phyloP scores from a whole-genome alignment of 1,140 invertebrate species.

The Drepana arcuata region DNA sequence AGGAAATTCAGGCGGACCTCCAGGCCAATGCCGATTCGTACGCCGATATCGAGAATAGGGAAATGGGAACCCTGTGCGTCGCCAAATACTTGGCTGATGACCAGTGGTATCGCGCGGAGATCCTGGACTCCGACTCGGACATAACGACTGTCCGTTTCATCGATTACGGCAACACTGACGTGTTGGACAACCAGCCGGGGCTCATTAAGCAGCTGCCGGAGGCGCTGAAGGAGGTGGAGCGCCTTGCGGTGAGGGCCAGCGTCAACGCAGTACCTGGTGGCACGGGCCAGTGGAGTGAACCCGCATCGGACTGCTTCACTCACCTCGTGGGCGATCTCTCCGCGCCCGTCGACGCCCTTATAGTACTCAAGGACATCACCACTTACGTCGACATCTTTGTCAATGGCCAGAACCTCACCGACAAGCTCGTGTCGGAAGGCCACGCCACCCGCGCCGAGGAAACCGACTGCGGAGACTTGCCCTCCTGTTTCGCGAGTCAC shows the following conservation, averaged over 20 bases:
- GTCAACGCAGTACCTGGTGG: slow-evolving; percentile 76
- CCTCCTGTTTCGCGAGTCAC: slow-evolving; percentile 77
- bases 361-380: slow-evolving; percentile 74
- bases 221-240: slow-evolving; percentile 64
- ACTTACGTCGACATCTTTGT: slow-evolving; percentile 79
- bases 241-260: slow-evolving; percentile 76
- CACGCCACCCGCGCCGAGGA: slow-evolving; percentile 67
- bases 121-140: slow-evolving; percentile 80
- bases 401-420: slow-evolving; percentile 74
- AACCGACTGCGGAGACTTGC: slow-evolving; percentile 61
- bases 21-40: slow-evolving; percentile 70
- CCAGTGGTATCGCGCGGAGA: slow-evolving; percentile 85
- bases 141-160: slow-evolving; percentile 84
- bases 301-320: slow-evolving; percentile 74
- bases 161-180: slow-evolving; percentile 87
- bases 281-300: slow-evolving; percentile 77
- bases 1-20: slow-evolving; percentile 74
- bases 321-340: slow-evolving; percentile 55
- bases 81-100: slow-evolving; percentile 82
- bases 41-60: slow-evolving; percentile 67
- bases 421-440: slow-evolving; percentile 73
- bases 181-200: slow-evolving; percentile 73
- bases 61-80: slow-evolving; percentile 78
- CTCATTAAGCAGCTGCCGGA: slow-evolving; percentile 75
- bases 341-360: slow-evolving; percentile 61